Conservation (phyloP, 2,113 vertebrate species). For the Colius striatus region DNA sequence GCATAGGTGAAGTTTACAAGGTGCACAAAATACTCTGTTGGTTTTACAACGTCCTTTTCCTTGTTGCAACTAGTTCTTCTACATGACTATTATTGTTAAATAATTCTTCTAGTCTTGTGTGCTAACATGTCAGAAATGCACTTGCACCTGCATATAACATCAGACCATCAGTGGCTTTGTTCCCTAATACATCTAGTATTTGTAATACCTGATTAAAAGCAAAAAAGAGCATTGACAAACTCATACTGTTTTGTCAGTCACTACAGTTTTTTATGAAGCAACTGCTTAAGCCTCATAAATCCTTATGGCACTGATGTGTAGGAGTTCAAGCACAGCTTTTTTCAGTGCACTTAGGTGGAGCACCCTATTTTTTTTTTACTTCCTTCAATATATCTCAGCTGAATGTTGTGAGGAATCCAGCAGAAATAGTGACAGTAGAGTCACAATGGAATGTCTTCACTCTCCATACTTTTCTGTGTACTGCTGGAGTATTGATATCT, state of each 20-base stretch:
- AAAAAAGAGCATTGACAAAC: not conserved
- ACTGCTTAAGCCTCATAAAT: not conserved
- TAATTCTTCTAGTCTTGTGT: not conserved
- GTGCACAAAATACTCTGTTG: not conserved
- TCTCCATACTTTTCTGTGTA: not conserved
- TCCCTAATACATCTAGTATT: not conserved
- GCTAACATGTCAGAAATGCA: not conserved
- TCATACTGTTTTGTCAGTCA: not conserved
- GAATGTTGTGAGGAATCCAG: not conserved
- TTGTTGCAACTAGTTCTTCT: not conserved
- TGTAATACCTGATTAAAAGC: not conserved
- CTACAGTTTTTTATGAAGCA: not conserved
- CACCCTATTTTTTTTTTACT: not conserved
- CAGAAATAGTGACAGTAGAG: not conserved
- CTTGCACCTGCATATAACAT: not conserved
- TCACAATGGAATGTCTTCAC: not conserved
- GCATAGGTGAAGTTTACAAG: not conserved
- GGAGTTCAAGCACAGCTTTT: not conserved
- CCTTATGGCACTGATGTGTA: not conserved
- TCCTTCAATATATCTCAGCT: not conserved
- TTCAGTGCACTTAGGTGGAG: not conserved
- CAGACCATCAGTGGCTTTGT: not conserved
- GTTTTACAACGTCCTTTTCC: not conserved
- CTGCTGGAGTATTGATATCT: not conserved
- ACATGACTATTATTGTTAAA: not conserved